Conservation (phyloP, 2,113 vertebrate genomes). For the Riparia riparia region DNA sequence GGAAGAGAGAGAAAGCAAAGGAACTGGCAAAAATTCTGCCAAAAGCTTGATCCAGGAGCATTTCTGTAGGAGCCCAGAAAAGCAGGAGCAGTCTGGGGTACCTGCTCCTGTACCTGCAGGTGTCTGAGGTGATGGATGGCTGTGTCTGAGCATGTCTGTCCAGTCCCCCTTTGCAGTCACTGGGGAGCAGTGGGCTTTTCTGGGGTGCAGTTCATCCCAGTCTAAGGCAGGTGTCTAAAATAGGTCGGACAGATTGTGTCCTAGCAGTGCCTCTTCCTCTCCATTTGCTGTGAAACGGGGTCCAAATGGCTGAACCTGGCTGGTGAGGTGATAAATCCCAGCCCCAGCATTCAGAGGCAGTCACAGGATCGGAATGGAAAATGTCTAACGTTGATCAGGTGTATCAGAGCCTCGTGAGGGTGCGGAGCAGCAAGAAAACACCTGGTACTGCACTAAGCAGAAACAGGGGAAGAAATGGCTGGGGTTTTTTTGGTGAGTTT, state of each 20-base stretch:
- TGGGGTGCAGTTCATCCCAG: constrained; percentile 28
- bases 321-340: background rate
- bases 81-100: background rate
- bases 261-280: constrained; percentile 40
- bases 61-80: background rate
- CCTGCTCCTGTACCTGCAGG: background rate
- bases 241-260: constrained; percentile 35
- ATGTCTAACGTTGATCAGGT: background rate
- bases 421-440: background rate
- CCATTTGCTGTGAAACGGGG: background rate
- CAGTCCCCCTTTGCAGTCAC: background rate
- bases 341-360: background rate
- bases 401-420: background rate
- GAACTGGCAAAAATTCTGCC: background rate
- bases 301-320: background rate
- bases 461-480: background rate
- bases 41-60: background rate
- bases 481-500: background rate
- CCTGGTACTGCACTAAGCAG: background rate
- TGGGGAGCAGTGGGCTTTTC: constrained; percentile 2
- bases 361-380: background rate
- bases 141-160: background rate
- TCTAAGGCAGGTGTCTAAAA: constrained; percentile 26
- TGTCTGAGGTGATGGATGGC: constrained; percentile 6
- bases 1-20: background rate